Evolutionary conservation across 2,113 vertebrate genomes (phyloP).

Genomic region (Lucifuga dentata): DNA sequence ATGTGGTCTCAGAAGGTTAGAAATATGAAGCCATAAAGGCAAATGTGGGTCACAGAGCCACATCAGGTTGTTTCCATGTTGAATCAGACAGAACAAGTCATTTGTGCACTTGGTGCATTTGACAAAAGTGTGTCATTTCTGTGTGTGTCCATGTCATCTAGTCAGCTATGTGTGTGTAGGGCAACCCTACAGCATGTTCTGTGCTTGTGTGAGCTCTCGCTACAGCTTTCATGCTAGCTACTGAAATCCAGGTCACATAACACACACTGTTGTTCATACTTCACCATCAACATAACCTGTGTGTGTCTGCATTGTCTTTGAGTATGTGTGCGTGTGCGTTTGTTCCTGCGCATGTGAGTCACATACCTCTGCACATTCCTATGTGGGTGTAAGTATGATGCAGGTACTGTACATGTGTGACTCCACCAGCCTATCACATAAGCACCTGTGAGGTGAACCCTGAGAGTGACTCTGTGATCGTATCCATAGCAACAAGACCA

Average conservation of each 20-base stretch:
- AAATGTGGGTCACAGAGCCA: conserved; percentile 53
- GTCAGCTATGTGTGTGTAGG: conserved; percentile 33
- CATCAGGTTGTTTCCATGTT: conserved; percentile 9
- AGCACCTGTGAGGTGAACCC: not conserved
- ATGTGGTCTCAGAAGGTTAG: conserved; percentile 7
- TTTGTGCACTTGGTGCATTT: conserved; percentile 24
- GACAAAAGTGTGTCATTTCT: conserved; percentile 5
- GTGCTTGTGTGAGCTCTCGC: conserved; percentile 56
- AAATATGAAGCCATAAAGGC: conserved; percentile 13
- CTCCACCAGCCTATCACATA: not conserved
- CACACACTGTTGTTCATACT: conserved; percentile 25
- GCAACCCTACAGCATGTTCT: conserved; percentile 68
- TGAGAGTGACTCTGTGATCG: not conserved
- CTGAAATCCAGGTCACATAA: conserved; percentile 75
- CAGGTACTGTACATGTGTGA: not conserved
- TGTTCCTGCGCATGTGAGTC: not conserved
- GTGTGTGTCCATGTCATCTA: not conserved
- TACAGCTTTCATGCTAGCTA: conserved; percentile 56
- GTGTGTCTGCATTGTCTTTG: not conserved
- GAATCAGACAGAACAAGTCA: conserved; percentile 19
- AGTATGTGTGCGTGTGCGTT: conserved; percentile 5
- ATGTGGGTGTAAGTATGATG: conserved; percentile 2
- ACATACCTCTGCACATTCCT: not conserved
- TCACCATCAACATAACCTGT: conserved; percentile 25
- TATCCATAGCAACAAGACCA: conserved; percentile 25